Conservation (phyloP, 2,113 vertebrate species). For the Cairina moschata region DNA sequence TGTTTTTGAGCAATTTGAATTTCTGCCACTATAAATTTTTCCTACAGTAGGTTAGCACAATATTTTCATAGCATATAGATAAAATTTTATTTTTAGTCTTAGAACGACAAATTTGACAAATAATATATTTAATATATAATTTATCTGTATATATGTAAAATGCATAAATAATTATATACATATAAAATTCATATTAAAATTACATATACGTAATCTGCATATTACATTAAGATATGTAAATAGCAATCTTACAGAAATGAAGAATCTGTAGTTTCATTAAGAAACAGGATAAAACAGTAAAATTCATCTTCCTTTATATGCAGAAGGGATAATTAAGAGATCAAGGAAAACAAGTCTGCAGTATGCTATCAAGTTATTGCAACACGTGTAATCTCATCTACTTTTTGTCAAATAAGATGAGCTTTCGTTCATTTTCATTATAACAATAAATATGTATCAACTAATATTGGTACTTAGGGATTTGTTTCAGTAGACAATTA, state of each 20-base stretch:
- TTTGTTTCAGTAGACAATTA: neutral
- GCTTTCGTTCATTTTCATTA: neutral
- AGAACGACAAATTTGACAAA: neutral
- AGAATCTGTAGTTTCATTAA: constrained; percentile 23
- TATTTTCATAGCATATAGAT: neutral
- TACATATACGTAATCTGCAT: neutral
- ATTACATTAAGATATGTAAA: neutral
- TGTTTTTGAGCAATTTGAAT: neutral
- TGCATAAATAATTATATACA: neutral
- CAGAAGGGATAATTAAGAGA: constrained; percentile 40
- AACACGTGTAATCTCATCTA: neutral
- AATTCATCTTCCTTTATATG: constrained; percentile 50
- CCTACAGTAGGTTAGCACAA: neutral
- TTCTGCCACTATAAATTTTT: neutral
- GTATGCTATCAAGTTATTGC: constrained; percentile 39
- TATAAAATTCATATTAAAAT: neutral
- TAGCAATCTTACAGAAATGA: neutral
- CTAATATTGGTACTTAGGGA: neutral
- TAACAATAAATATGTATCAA: neutral
- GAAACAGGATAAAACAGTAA: constrained; percentile 11
- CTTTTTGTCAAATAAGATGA: neutral
- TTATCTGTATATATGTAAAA: neutral
- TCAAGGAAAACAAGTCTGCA: constrained; percentile 1
- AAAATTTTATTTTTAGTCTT: neutral
- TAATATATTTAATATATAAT: neutral